Base-by-base conservation (phyloP, 2,888 invertebrate species). In the Epistrophe grossulariae region DNA sequence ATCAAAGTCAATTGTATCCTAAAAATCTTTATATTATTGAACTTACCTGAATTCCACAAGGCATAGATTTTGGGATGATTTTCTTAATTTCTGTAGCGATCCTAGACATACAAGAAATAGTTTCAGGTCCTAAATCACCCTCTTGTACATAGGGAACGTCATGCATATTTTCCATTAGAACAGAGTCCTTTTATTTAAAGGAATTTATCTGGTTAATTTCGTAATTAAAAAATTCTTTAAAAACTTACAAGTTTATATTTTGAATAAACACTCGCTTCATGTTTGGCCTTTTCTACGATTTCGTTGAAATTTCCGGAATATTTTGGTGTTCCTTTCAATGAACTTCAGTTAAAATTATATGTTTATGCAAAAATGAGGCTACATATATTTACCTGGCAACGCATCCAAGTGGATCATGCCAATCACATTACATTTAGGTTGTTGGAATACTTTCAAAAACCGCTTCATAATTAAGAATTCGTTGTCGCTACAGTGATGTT, bases 131-230 rank as follows among this genome's bases (percentile, higher is more conserved):
- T 68, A 96, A 91, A 59, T 94, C 90, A 59, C 92, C 91, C 2
- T 94, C 92, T 89, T 94, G 94, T 1, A 95, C 90, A 90, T 97
- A 97, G 0, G 97, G 97, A 28, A 96, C 91, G 90, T 97, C 97
- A 90, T 96, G 95, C 97, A 97, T 97, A 91, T 97, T 97, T 93
- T 97, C 97, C 13, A 97, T 92, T 50, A 97, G 90, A 31, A 97
- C 92, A 3, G 94, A 95, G 92, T 96, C 95, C 96, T 96, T 74
- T 43, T 38, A 35, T 19, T 24, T 13, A 2, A 15, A 28, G 24
- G 13, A 2, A 13, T 28, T 2, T 28, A 8, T 11, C 7, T 11
- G 7, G 7, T 55, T 28, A 55, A 24, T 28, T 15, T 24, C 24
- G 15, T 24, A 7, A 55, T 17, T 1, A 1, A 55, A 9, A 52